Evolutionary conservation across 1,140 invertebrate species (phyloP).

Genomic region (Drosophila kohkoa): DNA sequence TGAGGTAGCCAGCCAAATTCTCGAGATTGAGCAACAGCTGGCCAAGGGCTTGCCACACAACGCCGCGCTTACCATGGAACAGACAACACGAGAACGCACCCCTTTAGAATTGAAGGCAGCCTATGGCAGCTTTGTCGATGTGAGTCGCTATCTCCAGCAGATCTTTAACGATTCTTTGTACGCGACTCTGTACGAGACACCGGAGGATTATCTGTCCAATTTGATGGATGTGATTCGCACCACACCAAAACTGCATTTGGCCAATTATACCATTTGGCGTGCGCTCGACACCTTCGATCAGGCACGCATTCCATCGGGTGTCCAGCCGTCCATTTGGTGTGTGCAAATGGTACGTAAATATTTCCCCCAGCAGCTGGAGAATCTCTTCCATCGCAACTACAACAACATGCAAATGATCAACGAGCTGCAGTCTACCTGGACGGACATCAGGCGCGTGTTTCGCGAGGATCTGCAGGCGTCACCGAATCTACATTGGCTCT

Average conservation of each 20-base stretch:
- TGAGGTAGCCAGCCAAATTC: conserved; percentile 68
- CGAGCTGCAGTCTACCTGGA: conserved; percentile 88
- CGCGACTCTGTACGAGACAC: conserved; percentile 72
- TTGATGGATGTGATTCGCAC: conserved; percentile 85
- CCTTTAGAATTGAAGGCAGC: conserved; percentile 68
- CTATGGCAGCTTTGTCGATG: conserved; percentile 74
- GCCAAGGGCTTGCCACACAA: conserved; percentile 74
- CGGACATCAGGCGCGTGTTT: conserved; percentile 88
- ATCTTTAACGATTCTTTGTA: conserved; percentile 69
- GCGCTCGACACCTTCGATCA: conserved; percentile 93
- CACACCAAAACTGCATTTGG: conserved; percentile 86
- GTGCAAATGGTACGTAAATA: conserved; percentile 67
- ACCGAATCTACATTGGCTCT: conserved; percentile 90
- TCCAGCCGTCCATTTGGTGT: conserved; percentile 90
- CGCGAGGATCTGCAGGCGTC: conserved; percentile 89
- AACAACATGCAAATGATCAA: conserved; percentile 95
- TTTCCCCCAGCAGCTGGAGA: conserved; percentile 86
- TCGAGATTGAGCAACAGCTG: conserved; percentile 68
- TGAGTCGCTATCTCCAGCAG: conserved; percentile 70
- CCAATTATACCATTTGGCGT: conserved; percentile 91
- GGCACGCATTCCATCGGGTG: conserved; percentile 93
- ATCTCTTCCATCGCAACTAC: conserved; percentile 94
- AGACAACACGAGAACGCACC: conserved; percentile 67
- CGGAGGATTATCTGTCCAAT: conserved; percentile 84
- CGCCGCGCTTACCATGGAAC: conserved; percentile 59